Evolutionary conservation across 2,797 vertebrate genomes (phyloP).

Genomic region (Poeciliopsis paucimaculata): DNA sequence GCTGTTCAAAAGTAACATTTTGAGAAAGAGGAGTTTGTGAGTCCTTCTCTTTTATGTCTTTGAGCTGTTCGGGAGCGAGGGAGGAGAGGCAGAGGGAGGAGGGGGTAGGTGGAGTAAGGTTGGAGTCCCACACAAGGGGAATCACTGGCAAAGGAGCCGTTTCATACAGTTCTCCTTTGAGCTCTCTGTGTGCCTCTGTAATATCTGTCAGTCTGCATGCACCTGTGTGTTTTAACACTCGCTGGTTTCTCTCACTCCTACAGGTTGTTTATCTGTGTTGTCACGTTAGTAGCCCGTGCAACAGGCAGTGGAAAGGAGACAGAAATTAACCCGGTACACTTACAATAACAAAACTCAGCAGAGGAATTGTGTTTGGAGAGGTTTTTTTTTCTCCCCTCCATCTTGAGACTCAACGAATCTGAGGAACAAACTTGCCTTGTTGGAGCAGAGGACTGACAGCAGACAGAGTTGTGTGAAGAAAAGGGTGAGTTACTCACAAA

Average conservation of each 20-base stretch:
- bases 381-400: constrained; percentile 59
- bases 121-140: constrained; percentile 75
- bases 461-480: constrained; percentile 40
- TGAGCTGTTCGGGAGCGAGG: constrained; percentile 55
- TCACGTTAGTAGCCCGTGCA: constrained; percentile 55
- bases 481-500: constrained; percentile 61
- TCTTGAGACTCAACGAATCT: constrained; percentile 67
- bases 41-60: constrained; percentile 56
- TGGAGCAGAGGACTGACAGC: constrained; percentile 59
- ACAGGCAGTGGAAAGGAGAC: constrained; percentile 56
- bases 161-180: constrained; percentile 66
- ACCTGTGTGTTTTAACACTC: constrained; percentile 69
- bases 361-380: constrained; percentile 65
- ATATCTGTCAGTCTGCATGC: constrained; percentile 60
- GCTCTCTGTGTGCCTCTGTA: constrained; percentile 61
- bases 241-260: constrained; percentile 49
- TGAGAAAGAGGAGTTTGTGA: constrained; percentile 45
- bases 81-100: constrained; percentile 57
- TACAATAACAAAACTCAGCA: constrained; percentile 58
- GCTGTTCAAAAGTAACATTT: constrained; percentile 21
- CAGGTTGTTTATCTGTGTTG: constrained; percentile 64
- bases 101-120: constrained; percentile 74
- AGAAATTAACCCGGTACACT: constrained; percentile 67
- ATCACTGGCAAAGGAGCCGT: constrained; percentile 69
- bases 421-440: constrained; percentile 62